Conservation (phyloP, 2,888 invertebrate species). For the Trypoxylon attenuatum region DNA sequence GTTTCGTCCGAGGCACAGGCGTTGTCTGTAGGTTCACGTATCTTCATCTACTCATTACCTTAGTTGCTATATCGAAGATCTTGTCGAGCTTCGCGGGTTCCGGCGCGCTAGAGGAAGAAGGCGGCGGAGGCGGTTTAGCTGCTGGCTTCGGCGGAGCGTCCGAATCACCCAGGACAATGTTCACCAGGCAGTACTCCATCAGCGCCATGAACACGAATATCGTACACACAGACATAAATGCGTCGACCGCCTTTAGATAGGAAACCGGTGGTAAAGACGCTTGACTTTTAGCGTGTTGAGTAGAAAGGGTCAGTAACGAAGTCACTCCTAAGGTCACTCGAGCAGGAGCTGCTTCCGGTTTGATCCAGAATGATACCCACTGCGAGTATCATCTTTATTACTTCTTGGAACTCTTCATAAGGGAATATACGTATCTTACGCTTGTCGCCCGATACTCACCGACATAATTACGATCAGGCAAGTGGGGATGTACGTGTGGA, state of each 20-base stretch:
- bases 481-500: constrained; percentile 95
- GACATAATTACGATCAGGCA: constrained; percentile 97
- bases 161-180: constrained; percentile 87
- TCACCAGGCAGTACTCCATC: constrained; percentile 94
- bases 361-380: constrained; percentile 98
- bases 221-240: constrained; percentile 95
- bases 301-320: constrained; percentile 90
- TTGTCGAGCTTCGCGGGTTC: constrained; percentile 75
- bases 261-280: constrained; percentile 95
- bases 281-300: constrained; percentile 95
- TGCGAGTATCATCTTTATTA: constrained; percentile 70
- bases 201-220: constrained; percentile 95
- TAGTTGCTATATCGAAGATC: constrained; percentile 77
- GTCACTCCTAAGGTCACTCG: constrained; percentile 94
- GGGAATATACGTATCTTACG: not conserved
- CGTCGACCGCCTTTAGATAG: constrained; percentile 93
- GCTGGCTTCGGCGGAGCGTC: constrained; percentile 74
- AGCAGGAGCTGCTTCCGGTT: constrained; percentile 95
- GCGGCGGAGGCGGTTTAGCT: constrained; percentile 75
- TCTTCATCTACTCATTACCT: constrained; percentile 64
- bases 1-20: constrained; percentile 58
- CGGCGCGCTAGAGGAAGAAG: constrained; percentile 60
- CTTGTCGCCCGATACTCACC: constrained; percentile 80
- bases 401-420: not conserved
- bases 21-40: constrained; percentile 25